Evolutionary conservation across 2,113 vertebrate species (phyloP), one percentile per base, ranked within the genome.

Genomic region (Nyctibius bracteatus): DNA sequence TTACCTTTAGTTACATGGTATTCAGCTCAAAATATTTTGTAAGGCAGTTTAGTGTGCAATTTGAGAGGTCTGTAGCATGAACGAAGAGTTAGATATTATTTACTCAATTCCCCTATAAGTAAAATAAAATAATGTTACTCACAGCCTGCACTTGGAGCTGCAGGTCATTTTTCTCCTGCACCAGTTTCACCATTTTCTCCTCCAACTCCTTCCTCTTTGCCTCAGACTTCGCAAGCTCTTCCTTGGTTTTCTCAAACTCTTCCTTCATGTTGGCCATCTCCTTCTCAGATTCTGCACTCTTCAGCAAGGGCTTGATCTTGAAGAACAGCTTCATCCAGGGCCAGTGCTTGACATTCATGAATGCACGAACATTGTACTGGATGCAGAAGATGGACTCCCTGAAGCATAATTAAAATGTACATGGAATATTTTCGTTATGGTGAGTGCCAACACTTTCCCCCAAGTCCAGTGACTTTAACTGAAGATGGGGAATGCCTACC

Each of bases 331-430:
- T 99, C 99, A 99, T 99, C 99, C 99, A 99, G 57, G 99, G 98
- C 99, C 99, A 99, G 12, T 98, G 97, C 94, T 99, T 99, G 83
- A 99, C 99, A 7, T 99, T 99, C 99, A 99, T 99, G 98, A 99
- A 99, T 30, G 99, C 96, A 0, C 99, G 99, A 77, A 99, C 58
- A 14, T 98, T 99, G 98, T 98, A 99, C 93, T 99, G 99, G 90
- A 99, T 98, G 95, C 98, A 97, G 95, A 98, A 98, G 63, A 99
- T 73, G 17, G 98, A 97, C 11, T 99, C 98, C 85, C 99, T 99
- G 72, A 54, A 95, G 81, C 58, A 44, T n/a, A 61, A 18, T 37
- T 46, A 81, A 95, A 85, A 44, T 24, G 17, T 33, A 52, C n/a
- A 12, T 39, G 22, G 14, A 54, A 33, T 41, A 63, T 33, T 67